Conservation (phyloP, 2,888 invertebrate species). For the Syrphus vitripennis region DNA sequence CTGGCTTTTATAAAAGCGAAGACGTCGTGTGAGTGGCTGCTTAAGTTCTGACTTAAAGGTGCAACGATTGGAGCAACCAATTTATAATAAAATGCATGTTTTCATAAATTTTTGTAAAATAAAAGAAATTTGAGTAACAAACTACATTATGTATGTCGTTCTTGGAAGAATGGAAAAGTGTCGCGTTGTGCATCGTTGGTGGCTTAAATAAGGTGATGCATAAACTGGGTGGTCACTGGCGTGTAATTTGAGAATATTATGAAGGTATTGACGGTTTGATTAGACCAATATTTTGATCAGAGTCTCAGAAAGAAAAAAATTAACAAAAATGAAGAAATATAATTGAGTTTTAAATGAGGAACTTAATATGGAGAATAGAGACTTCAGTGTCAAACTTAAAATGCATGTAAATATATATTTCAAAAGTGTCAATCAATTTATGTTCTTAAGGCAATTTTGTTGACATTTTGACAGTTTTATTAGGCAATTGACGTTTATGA, state of each 20-base stretch:
- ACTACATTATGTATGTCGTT: too few relatives aligned
- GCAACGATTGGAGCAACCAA: not conserved
- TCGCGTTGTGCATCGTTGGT: slow-evolving; percentile 18
- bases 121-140: slow-evolving; percentile 8
- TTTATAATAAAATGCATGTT: not conserved
- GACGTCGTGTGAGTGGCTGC: not conserved
- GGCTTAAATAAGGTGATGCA: slow-evolving; percentile 17
- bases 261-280: slow-evolving; percentile 17
- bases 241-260: slow-evolving; percentile 40
- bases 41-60: not conserved
- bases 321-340: not conserved
- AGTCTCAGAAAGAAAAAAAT: not conserved
- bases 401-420: not conserved
- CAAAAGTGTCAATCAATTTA: not conserved
- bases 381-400: not conserved
- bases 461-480: not conserved
- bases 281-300: not conserved
- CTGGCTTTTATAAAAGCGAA: slow-evolving; percentile 15
- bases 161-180: not conserved
- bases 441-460: not conserved
- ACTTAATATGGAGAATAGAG: not conserved
- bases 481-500: not conserved
- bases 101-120: not conserved
- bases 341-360: not conserved
- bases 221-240: not conserved